Conservation (phyloP, 2,888 invertebrate genomes). For the Gryllus longicercus region DNA sequence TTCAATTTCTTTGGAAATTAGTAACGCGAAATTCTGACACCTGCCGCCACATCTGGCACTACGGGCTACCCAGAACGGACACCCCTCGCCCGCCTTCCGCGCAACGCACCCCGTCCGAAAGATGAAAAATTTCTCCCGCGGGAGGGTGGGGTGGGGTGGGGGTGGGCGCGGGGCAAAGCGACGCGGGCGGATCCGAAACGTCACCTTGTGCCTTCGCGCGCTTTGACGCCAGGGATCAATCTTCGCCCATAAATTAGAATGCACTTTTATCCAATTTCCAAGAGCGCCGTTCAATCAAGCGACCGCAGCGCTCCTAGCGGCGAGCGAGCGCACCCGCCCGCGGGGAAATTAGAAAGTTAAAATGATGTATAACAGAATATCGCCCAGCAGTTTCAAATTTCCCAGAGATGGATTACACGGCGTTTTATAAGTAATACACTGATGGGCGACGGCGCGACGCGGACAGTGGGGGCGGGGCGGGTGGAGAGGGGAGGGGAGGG, state of each 20-base stretch:
- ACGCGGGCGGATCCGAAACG: neutral
- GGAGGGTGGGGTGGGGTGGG: neutral
- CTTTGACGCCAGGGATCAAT: neutral
- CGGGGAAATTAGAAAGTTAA: slow-evolving; percentile 5
- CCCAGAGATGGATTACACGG: too few species aligned
- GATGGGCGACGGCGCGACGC: too few species aligned
- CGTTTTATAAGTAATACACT: too few species aligned
- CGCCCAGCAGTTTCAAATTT: neutral
- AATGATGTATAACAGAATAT: slow-evolving; percentile 11
- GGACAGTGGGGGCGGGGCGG: too few species aligned
- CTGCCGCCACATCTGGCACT: too few species aligned
- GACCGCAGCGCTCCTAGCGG: neutral
- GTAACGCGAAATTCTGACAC: too few species aligned
- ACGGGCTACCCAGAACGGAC: too few species aligned
- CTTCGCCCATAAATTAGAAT: slow-evolving; percentile 5
- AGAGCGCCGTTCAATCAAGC: neutral
- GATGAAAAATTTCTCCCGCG: slow-evolving; percentile 10
- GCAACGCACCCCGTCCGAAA: neutral
- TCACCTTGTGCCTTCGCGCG: neutral
- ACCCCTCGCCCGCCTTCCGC: too few species aligned
- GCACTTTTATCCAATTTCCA: slow-evolving; percentile 17
- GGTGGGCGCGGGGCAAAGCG: neutral
- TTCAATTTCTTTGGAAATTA: too few species aligned
- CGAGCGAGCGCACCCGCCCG: neutral
- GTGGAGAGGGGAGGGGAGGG: too few species aligned